Evolutionary conservation across 2,888 invertebrate genomes (phyloP).

Genomic region (Orthonychiurus folsomi): DNA sequence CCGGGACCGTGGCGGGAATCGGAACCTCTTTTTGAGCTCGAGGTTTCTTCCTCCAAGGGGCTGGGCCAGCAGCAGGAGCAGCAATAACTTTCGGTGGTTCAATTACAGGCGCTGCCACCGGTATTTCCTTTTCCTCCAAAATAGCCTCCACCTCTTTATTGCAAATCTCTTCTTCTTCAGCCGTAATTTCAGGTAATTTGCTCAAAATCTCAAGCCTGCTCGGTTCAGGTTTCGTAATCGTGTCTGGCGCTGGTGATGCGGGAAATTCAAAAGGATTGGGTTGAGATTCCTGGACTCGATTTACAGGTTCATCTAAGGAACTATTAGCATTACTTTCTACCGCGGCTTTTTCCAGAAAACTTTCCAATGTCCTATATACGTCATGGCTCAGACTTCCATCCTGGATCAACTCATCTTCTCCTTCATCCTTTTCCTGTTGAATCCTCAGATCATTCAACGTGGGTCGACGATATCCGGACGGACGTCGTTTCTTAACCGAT

Average conservation of each 20-base stretch:
- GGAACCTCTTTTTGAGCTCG: no score
- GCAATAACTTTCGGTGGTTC: neutral
- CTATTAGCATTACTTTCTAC: no score
- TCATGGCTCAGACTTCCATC: constrained; percentile 12
- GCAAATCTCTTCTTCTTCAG: constrained; percentile 4
- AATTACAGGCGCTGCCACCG: neutral
- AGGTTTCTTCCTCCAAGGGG: no score
- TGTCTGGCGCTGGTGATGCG: neutral
- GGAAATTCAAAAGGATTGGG: neutral
- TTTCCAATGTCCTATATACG: neutral
- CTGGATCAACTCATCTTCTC: constrained; percentile 5
- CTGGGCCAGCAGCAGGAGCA: no score
- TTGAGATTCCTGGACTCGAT: neutral
- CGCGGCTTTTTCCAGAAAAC: neutral
- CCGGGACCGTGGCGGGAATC: no score
- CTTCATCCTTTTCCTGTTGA: constrained; percentile 23
- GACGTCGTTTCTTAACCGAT: constrained; percentile 30
- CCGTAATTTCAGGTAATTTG: neutral
- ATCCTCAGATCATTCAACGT: constrained; percentile 33
- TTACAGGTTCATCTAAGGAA: neutral
- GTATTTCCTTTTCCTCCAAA: neutral
- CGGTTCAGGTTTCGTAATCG: constrained; percentile 3
- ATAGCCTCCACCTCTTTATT: neutral
- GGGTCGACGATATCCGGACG: constrained; percentile 29
- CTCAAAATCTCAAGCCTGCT: neutral